Percentiles rank a stretch among this genome's conserved stretches.
Evolutionary conservation across 2,888 invertebrate species (phyloP).

Genomic region (Cerceris rybyensis): DNA sequence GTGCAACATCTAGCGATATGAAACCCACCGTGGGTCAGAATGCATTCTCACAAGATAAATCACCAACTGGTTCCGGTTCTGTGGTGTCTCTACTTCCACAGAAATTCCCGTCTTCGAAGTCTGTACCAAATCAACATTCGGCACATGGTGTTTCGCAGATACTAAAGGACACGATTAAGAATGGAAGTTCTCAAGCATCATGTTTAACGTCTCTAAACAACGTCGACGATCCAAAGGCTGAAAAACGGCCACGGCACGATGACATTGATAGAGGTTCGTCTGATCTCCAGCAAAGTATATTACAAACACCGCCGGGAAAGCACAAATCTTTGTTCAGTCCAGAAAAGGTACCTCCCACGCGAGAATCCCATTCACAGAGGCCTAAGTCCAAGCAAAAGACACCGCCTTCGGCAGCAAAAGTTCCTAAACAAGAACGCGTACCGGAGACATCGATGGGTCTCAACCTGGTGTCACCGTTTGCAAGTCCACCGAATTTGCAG

Average conservation of each 20-base stretch:
- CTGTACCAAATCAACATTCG: constrained; percentile 56
- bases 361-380: constrained; percentile 80
- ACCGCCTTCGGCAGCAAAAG: constrained; percentile 80
- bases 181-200: constrained; percentile 65
- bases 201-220: constrained; percentile 63
- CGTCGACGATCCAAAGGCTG: constrained; percentile 77
- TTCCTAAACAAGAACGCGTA: constrained; percentile 66
- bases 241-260: constrained; percentile 74
- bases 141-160: constrained; percentile 68
- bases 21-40: constrained; percentile 50
- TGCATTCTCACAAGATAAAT: constrained; percentile 62
- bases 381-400: constrained; percentile 83
- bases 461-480: constrained; percentile 58
- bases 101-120: constrained; percentile 47
- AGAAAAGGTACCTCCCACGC: constrained; percentile 84
- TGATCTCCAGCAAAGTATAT: constrained; percentile 57
- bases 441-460: constrained; percentile 66
- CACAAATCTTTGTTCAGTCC: constrained; percentile 86
- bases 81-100: constrained; percentile 36
- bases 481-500: constrained; percentile 56
- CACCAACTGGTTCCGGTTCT: constrained; percentile 51
- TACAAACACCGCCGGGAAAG: constrained; percentile 66
- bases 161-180: constrained; percentile 68
- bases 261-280: constrained; percentile 56
- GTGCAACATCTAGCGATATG: constrained; percentile 33